phyloP scores from a whole-genome alignment of 1,140 invertebrate genomes.

The Vanessa tameamea region DNA sequence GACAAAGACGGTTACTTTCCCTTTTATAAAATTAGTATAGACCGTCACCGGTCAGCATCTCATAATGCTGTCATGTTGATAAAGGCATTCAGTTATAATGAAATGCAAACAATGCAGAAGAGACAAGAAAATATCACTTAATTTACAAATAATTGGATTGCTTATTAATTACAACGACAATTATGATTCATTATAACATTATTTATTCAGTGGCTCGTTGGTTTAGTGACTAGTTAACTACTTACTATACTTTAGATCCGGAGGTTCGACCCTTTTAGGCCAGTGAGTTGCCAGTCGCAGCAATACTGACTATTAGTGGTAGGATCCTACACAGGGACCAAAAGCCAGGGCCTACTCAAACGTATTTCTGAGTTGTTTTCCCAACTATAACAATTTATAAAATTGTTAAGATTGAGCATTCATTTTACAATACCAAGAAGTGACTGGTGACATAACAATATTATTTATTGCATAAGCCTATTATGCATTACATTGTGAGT shows the following conservation, averaged over 20 bases:
- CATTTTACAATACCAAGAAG: background rate
- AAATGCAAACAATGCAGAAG: constrained; percentile 15
- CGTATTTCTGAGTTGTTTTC: no score
- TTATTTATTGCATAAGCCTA: constrained; percentile 24
- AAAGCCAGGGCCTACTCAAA: no score
- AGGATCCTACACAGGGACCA: no score
- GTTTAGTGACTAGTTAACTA: no score
- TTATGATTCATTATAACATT: background rate
- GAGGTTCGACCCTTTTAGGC: no score
- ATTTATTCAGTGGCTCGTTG: background rate
- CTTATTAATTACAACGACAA: background rate
- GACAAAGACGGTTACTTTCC: no score
- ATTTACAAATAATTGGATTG: constrained; percentile 17
- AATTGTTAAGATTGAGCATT: background rate
- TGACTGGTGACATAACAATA: constrained; percentile 14
- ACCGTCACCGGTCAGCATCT: background rate
- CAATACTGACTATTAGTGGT: no score
- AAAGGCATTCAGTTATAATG: background rate
- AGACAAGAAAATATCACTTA: constrained; percentile 16
- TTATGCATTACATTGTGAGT: background rate
- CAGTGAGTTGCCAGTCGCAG: no score
- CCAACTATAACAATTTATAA: no score
- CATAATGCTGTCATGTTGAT: background rate
- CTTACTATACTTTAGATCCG: no score
- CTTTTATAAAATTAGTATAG: background rate